Conservation (phyloP, 2,888 invertebrate genomes). For the Lasioglossum pauxillum region DNA sequence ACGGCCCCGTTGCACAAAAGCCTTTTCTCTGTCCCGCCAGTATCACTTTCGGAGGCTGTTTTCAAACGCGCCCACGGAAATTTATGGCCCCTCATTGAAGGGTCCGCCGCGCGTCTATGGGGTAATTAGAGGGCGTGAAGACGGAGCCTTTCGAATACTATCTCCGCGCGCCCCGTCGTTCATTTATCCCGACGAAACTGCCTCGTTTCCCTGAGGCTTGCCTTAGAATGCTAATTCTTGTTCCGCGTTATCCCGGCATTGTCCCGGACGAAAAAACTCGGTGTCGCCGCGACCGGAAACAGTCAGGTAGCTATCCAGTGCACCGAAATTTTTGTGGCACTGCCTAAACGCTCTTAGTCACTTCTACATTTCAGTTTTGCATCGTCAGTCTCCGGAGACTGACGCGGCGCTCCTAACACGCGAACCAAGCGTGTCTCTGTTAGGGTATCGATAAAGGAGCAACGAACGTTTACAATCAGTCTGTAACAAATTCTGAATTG, state of each 20-base stretch:
- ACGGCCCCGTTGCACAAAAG: conserved; percentile 33
- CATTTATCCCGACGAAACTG: conserved; percentile 68
- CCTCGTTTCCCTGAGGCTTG: conserved; percentile 53
- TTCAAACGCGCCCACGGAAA: conserved; percentile 76
- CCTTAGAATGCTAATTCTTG: conserved; percentile 23
- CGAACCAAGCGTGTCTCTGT: neutral
- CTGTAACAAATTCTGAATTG: neutral
- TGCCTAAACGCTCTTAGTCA: neutral
- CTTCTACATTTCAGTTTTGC: neutral
- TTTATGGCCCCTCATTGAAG: conserved; percentile 78
- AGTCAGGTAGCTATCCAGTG: neutral
- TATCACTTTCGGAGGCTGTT: conserved; percentile 74
- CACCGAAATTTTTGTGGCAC: neutral
- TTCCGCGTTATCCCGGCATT: neutral
- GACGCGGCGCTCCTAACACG: neutral
- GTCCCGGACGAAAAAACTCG: neutral
- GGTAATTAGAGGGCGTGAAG: conserved; percentile 84
- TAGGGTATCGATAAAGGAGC: neutral
- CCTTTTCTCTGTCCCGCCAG: conserved; percentile 54
- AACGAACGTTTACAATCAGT: neutral
- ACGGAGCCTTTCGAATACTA: conserved; percentile 72
- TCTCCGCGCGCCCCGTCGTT: conserved; percentile 75
- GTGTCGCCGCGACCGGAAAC: neutral
- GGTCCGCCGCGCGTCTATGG: conserved; percentile 76
- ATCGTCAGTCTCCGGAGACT: conserved; percentile 1